Evolutionary conservation across 2,113 vertebrate species (phyloP), one percentile per base, ranked within the genome.

Genomic region (Rynchops niger): DNA sequence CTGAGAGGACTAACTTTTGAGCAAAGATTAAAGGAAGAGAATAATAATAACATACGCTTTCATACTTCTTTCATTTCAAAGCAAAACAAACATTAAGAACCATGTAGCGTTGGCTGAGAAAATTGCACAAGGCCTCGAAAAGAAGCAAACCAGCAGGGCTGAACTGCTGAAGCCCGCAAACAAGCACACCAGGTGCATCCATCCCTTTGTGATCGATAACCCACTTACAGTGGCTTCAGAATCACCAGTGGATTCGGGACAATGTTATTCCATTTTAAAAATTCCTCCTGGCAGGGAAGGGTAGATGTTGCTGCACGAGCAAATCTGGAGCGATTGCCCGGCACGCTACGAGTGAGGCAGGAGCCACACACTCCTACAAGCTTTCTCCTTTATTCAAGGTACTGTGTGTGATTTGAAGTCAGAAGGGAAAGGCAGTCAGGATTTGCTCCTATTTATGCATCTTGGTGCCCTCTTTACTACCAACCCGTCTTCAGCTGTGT

Each of bases 21-120:
- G 84, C 42, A 81, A 95, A 97, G 96, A 97, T 96, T 94, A 97
- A 97, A 97, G 96, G 78, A 89, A 70, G 42, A 78, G 74, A 88
- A 97, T 94, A 93, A 95, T 77, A 95, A 86, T 65, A 91, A 81
- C 52, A 59, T 47, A 59, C 20, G 55, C 71, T 96, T 96, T 91
- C 73, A 86, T 72, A 81, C 38, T 55, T 76, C 67, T 95, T 84
- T 88, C 78, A 76, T 85, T 90, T 96, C 88, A 82, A 82, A 93
- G 90, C 38, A 85, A 94, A 92, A 76, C 59, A 96, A 92, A 86
- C 80, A 94, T 50, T 91, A 95, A 81, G 72, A 82, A 59, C 42
- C 26, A 69, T 47, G 74, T 15, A 80, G 22, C 8, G 6, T 42
- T 70, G 45, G 32, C 76, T 47, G 32, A 94, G 58, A 91, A 94